Base-by-base conservation (phyloP, 1,140 invertebrate species). In the Drosophila mayri region DNA sequence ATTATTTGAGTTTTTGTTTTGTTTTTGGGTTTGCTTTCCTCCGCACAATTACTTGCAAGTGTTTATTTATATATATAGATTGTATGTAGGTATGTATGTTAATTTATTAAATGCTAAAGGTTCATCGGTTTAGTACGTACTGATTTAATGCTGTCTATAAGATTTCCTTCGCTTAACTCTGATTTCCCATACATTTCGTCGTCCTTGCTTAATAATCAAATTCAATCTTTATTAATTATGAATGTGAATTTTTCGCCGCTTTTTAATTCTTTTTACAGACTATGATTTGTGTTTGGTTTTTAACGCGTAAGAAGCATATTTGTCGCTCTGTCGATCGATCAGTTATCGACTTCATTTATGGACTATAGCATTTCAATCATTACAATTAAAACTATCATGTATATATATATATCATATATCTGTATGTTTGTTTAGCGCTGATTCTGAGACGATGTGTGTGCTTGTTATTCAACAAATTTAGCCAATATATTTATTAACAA, bases 281-380 rank as follows among this genome's bases (percentile, higher is more conserved):
- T 87, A 87, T 87, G 84, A 90, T 90, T 90, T 84, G 81, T 86
- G 76, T 87, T 83, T 77, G 81, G 71, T 78, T 82, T 75, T 74
- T 25, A 49, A 62, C 54, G 73, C 25, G 66, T 68, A 72, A 73
- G 25, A 76, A 20, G 65, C 52, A 52, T 73, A 54, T 54, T 64
- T 66, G 49, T 68, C 37, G 28, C 64, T 65, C 40, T 72, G 41
- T 76, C 25, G 25, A 25, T 25, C 44, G 54, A 57, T 77, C 58
- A 54, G 20, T 58, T 65, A 67, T 61, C 46, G 46, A 55, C 44
- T 55, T 68, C 44, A 12, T 57, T 76, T 41, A 43, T 63, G 37
- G 40, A 40, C 70, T 54, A 62, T 72, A 70, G 60, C 40, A 46
- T 58, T 43, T 64, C 35, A 40, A 74, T 43, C 52, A 8, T 47